Conservation (phyloP, 2,888 invertebrate genomes). For the Anthophora plumipes region DNA sequence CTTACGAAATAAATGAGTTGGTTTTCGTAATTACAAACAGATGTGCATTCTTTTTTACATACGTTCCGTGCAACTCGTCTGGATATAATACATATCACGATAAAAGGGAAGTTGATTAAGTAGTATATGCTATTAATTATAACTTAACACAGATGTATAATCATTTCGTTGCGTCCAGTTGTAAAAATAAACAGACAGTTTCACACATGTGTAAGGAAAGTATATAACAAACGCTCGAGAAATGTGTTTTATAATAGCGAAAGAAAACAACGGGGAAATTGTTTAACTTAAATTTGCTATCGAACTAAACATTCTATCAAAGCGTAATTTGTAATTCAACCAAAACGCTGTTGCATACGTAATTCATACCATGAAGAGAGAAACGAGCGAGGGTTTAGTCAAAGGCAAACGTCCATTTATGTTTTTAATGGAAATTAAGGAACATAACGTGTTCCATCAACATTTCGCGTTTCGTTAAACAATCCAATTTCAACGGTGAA, state of each 20-base stretch:
- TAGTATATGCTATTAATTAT: conserved; percentile 25
- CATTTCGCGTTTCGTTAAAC: not conserved
- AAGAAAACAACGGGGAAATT: not conserved
- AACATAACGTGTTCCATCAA: not conserved
- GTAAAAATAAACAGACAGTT: too few species aligned
- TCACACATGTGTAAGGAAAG: too few species aligned
- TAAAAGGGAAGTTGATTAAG: conserved; percentile 30
- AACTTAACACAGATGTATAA: not conserved
- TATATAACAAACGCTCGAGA: not conserved
- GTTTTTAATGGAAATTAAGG: not conserved
- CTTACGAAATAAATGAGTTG: not conserved
- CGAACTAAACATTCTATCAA: not conserved
- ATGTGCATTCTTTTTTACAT: not conserved
- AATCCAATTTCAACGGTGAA: not conserved
- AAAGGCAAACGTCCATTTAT: not conserved
- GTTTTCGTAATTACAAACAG: not conserved
- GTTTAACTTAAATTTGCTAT: not conserved
- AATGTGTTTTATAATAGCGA: not conserved
- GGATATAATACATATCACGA: not conserved
- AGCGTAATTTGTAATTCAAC: not conserved
- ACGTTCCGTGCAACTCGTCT: too few species aligned
- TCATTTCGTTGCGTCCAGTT: conserved; percentile 10
- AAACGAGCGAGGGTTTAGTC: not conserved
- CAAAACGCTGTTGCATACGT: not conserved
- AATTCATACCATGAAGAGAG: not conserved